Evolutionary conservation across 2,113 vertebrate genomes (phyloP).

Genomic region (Spheniscus mendiculus): DNA sequence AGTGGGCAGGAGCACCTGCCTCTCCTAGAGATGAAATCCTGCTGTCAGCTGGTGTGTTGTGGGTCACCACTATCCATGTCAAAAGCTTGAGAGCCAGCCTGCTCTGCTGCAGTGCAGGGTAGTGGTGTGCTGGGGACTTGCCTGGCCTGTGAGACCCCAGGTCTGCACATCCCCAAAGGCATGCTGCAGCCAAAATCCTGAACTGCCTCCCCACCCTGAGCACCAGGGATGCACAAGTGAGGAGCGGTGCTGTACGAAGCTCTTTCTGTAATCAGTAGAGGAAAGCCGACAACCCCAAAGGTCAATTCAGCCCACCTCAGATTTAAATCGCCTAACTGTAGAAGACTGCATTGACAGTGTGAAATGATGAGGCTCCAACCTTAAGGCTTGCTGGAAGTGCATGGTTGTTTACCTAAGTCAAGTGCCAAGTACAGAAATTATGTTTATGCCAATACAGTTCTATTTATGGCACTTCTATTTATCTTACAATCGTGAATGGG

Average conservation of each 20-base stretch:
- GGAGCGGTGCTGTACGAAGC: fast-evolving
- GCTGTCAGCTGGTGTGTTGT: background rate
- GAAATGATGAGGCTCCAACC: background rate
- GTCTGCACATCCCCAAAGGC: background rate
- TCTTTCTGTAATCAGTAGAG: background rate
- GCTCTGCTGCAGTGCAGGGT: background rate
- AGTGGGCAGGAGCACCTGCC: background rate
- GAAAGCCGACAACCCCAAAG: background rate
- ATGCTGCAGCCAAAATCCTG: background rate
- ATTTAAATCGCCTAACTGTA: background rate
- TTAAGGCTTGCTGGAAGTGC: background rate
- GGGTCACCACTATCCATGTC: background rate
- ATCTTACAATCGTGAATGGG: background rate
- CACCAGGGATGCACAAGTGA: fast-evolving
- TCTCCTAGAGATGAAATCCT: background rate
- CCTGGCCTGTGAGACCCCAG: background rate
- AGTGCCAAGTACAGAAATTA: constrained; percentile 21
- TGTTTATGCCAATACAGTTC: constrained; percentile 30
- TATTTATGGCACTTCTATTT: constrained; percentile 27
- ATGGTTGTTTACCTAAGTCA: constrained; percentile 18
- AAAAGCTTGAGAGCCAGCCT: background rate
- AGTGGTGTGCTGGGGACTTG: fast-evolving
- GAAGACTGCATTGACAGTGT: background rate
- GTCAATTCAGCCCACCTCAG: background rate
- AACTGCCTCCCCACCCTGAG: background rate